Evolutionary conservation across 2,113 vertebrate species (phyloP).

Genomic region (Neogobius melanostomus): DNA sequence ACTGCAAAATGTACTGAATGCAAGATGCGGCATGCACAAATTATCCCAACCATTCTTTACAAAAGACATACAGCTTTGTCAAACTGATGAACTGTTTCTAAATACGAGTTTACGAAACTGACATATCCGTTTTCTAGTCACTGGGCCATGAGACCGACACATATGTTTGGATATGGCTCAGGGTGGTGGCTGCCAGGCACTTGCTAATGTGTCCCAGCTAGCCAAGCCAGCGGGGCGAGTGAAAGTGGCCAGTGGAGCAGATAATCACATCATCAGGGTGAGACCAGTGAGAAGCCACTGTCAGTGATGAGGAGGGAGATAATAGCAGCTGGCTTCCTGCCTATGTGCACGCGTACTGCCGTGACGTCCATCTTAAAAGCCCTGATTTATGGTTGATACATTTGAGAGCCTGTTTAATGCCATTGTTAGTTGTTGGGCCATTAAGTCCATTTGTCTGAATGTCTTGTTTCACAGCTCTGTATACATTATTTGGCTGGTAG

Average conservation of each 20-base stretch:
- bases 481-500: not conserved
- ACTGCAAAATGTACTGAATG: not conserved
- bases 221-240: conserved; percentile 45
- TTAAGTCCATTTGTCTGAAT: conserved; percentile 10
- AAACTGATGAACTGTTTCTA: not conserved
- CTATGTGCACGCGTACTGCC: not conserved
- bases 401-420: conserved; percentile 1
- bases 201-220: conserved; percentile 73
- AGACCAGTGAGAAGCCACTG: conserved; percentile 49
- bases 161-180: conserved; percentile 14
- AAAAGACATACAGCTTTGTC: not conserved
- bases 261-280: conserved; percentile 71
- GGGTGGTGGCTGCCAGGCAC: conserved; percentile 62
- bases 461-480: conserved; percentile 3
- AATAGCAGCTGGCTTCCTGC: conserved; percentile 22
- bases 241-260: conserved; percentile 71
- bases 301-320: conserved; percentile 35
- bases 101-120: not conserved
- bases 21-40: not conserved
- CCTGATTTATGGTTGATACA: conserved; percentile 14
- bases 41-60: not conserved
- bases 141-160: conserved; percentile 10
- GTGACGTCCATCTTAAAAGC: conserved; percentile 9
- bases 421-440: not conserved
- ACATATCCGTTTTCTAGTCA: conserved; percentile 16